Conservation (phyloP, 1,140 invertebrate genomes). For the Hestina assimilis region DNA sequence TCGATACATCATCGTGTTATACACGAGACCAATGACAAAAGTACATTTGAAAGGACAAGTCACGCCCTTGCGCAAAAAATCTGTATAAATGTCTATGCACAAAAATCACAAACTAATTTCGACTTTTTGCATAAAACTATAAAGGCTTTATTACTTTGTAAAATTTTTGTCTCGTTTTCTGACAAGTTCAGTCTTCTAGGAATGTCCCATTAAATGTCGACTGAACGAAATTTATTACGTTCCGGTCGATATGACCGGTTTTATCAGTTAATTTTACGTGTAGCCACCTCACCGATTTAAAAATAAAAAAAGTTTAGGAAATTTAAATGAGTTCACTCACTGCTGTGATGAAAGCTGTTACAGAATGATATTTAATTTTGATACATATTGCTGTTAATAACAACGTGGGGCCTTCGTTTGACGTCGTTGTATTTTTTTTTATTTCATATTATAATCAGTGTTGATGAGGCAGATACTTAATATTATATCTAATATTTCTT, state of each 20-base stretch:
- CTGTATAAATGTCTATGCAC: background rate
- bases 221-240: conserved; percentile 45
- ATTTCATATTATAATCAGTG: too few species aligned
- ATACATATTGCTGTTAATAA: too few species aligned
- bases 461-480: too few species aligned
- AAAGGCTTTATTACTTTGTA: background rate
- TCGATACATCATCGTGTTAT: conserved; percentile 9
- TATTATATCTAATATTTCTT: too few species aligned
- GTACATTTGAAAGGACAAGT: conserved; percentile 18
- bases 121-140: background rate
- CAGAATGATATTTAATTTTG: too few species aligned
- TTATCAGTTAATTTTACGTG: conserved; percentile 32
- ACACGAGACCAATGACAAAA: conserved; percentile 19
- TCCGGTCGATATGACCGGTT: conserved; percentile 39
- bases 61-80: conserved; percentile 13
- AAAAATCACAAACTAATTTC: background rate
- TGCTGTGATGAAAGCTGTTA: background rate
- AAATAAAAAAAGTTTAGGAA: conserved; percentile 13
- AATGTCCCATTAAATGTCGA: conserved; percentile 50
- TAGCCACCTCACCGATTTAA: conserved; percentile 19
- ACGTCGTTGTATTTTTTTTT: too few species aligned
- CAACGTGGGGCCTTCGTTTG: too few species aligned
- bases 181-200: conserved; percentile 43
- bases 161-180: conserved; percentile 27
- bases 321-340: conserved; percentile 1